These are phyloP conservation scores for Microcaecilia unicolor DNA, from an alignment of 2,797 vertebrate species.

Conservation along the genomic window DNA sequence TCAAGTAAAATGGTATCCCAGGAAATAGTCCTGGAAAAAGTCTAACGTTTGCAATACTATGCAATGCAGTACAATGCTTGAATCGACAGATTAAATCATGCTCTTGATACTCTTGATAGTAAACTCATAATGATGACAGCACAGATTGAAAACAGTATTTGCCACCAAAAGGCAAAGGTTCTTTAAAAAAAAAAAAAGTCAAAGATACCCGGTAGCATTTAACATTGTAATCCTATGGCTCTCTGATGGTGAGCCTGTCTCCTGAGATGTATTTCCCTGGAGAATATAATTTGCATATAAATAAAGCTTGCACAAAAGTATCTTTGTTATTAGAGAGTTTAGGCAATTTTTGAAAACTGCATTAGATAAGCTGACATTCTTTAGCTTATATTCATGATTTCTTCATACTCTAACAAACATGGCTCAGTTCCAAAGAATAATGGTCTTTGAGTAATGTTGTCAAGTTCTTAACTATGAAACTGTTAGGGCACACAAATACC, in stretches of 20 bases:
- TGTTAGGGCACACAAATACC: not conserved
- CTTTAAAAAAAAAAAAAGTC: slow-evolving; percentile 3
- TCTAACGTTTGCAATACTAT: slow-evolving; percentile 5
- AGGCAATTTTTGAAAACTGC: accelerated
- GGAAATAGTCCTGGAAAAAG: slow-evolving; percentile 3
- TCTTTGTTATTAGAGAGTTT: not conserved
- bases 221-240: not conserved
- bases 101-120: not conserved
- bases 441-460: not conserved
- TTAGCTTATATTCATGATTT: not conserved
- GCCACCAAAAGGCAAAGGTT: slow-evolving; percentile 15
- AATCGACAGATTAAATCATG: slow-evolving; percentile 1
- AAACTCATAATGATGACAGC: not conserved
- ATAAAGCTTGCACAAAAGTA: accelerated
- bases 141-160: slow-evolving; percentile 2
- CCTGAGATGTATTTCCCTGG: not conserved
- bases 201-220: no score
- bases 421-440: not conserved
- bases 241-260: not conserved
- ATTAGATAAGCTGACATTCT: not conserved
- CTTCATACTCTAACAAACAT: not conserved
- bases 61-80: not conserved
- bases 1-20: not conserved
- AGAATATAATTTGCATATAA: not conserved
- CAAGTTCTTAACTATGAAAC: not conserved